These are phyloP conservation scores for Lottia gigantea DNA, from an alignment of 2,888 invertebrate species.

Conservation along the genomic window DNA sequence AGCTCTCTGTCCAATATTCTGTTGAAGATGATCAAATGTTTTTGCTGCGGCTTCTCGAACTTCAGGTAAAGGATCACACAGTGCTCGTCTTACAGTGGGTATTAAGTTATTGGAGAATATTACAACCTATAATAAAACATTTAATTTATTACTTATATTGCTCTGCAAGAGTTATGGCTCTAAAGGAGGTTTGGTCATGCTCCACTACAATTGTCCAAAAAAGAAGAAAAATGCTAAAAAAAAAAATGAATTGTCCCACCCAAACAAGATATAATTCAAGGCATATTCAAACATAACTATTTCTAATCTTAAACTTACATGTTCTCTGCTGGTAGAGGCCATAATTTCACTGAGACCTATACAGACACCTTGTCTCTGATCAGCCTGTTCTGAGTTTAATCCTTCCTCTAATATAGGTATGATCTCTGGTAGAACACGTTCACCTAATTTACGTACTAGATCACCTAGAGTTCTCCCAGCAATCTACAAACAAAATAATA, in stretches of 20 bases:
- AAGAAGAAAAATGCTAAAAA: no score
- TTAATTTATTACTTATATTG: no score
- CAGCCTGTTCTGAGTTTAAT: slow-evolving; percentile 87
- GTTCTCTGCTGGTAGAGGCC: slow-evolving; percentile 91
- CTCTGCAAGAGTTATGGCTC: no score
- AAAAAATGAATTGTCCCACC: no score
- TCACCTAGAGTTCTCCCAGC: slow-evolving; percentile 97
- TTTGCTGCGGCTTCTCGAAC: slow-evolving; percentile 93
- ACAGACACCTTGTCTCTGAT: slow-evolving; percentile 98
- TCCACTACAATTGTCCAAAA: no score
- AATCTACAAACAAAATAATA: slow-evolving; percentile 71
- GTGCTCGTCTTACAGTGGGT: slow-evolving; percentile 89
- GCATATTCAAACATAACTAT: no score
- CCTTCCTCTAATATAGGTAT: slow-evolving; percentile 97
- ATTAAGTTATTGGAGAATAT: slow-evolving; percentile 88
- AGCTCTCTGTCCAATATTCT: slow-evolving; percentile 91
- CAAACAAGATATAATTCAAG: no score
- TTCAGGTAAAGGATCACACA: slow-evolving; percentile 92
- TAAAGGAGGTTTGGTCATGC: no score
- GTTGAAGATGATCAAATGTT: slow-evolving; percentile 95
- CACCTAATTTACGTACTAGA: slow-evolving; percentile 95
- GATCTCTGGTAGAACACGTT: slow-evolving; percentile 96
- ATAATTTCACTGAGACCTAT: slow-evolving; percentile 98
- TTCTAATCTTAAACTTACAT: slow-evolving; percentile 50
- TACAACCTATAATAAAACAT: slow-evolving; percentile 68